phyloP scores from a whole-genome alignment of 1,140 invertebrate species.

The Ceratoteleas bidentatus region DNA sequence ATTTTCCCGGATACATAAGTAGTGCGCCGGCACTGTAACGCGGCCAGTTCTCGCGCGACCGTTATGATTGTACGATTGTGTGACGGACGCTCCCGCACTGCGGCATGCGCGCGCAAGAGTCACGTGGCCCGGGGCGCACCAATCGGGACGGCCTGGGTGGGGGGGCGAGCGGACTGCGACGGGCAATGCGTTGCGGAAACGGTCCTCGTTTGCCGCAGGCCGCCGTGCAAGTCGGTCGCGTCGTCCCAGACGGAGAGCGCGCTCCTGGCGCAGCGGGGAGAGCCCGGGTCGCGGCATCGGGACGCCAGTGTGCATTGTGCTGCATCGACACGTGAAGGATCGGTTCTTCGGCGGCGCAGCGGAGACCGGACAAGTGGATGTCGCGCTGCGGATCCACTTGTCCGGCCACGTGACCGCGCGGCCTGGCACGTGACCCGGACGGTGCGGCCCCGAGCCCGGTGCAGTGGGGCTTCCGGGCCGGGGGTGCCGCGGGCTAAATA shows the following conservation, averaged over 20 bases:
- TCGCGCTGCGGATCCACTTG: too few species aligned
- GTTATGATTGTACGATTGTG: conserved; percentile 60
- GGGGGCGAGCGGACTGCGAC: conserved; percentile 75
- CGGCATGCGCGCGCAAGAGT: conserved; percentile 48
- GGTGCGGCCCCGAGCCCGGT: background rate
- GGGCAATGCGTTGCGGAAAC: conserved; percentile 70
- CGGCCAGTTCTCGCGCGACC: conserved; percentile 59
- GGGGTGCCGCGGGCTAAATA: background rate
- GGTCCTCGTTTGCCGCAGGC: conserved; percentile 76
- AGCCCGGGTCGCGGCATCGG: background rate
- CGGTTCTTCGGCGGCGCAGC: conserved; percentile 4
- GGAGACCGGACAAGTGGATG: background rate
- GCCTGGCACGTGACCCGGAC: background rate
- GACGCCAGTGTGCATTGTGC: conserved; percentile 32
- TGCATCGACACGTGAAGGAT: conserved; percentile 25
- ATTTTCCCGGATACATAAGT: conserved; percentile 63
- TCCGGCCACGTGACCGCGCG: too few species aligned
- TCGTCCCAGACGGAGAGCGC: background rate
- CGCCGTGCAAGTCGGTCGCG: conserved; percentile 70
- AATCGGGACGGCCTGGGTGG: conserved; percentile 49
- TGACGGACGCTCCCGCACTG: conserved; percentile 19
- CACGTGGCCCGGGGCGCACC: conserved; percentile 41
- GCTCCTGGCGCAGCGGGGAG: too few species aligned
- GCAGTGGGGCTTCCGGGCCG: conserved; percentile 1
- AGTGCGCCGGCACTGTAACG: conserved; percentile 57